A percentile compares a stretch with the other conserved stretches of the same genome.
Conservation (phyloP, 2,797 vertebrate species). For the Pangasius krempfi region DNA sequence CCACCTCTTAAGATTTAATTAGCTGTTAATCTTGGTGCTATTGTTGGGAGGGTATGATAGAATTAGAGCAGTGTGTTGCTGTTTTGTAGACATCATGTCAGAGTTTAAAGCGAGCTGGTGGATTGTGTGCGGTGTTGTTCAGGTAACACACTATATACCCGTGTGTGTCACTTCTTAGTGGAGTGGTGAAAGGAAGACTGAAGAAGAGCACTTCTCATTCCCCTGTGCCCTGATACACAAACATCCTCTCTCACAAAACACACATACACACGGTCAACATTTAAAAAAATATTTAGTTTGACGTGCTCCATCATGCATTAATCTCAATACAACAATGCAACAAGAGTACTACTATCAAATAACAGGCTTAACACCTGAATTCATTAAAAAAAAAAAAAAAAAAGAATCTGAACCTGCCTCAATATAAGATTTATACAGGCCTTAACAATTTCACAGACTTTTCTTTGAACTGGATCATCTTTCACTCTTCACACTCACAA, state of each 20-base stretch:
- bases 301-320: neutral
- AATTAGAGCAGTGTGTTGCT: neutral
- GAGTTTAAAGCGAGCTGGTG: neutral
- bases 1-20: constrained; percentile 49
- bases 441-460: neutral
- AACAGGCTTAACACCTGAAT: neutral
- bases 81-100: neutral
- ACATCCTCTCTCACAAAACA: neutral
- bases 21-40: constrained; percentile 47
- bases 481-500: neutral
- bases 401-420: neutral
- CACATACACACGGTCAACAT: neutral
- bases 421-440: neutral
- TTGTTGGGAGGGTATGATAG: constrained; percentile 20
- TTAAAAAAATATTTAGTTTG: neutral
- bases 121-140: neutral
- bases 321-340: neutral
- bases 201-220: neutral
- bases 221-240: neutral
- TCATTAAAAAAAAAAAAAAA: neutral
- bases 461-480: neutral
- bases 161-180: constrained; percentile 4
- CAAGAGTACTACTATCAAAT: neutral
- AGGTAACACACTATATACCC: neutral
- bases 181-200: neutral